Conservation (phyloP, 2,113 vertebrate species). For the Rhinoptilus africanus region DNA sequence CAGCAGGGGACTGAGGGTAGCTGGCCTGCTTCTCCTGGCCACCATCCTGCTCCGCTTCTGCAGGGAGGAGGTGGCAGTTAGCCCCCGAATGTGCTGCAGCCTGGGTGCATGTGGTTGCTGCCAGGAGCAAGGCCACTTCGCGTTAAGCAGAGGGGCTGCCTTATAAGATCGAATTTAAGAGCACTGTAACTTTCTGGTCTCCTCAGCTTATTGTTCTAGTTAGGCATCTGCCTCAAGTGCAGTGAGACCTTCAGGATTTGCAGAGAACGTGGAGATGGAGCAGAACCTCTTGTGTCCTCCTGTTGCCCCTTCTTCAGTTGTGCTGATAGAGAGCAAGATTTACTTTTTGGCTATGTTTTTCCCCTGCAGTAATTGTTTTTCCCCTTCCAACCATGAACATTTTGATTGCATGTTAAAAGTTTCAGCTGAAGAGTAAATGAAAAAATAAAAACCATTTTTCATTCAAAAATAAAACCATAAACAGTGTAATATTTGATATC, state of each 20-base stretch:
- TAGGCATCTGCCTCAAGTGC: background rate
- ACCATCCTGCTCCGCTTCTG: background rate
- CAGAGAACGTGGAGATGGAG: accelerated
- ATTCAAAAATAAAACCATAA: background rate
- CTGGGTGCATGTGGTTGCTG: background rate
- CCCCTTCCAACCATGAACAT: background rate
- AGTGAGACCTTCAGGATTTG: accelerated
- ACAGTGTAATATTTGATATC: background rate
- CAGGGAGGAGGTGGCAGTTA: background rate
- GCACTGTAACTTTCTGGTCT: background rate
- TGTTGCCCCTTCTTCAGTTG: accelerated
- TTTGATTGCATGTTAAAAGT: background rate
- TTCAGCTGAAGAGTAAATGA: background rate
- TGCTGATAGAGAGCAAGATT: background rate
- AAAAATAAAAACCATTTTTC: background rate
- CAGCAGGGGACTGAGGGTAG: background rate
- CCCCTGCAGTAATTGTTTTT: background rate
- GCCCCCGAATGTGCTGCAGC: background rate
- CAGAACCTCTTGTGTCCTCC: background rate
- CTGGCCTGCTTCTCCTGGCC: background rate
- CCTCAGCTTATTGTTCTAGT: background rate
- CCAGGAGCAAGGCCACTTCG: accelerated
- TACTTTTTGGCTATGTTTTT: background rate
- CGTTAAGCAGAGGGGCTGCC: background rate
- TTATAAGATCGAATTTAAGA: background rate